Percentiles rank a stretch among this genome's conserved stretches.
phyloP scores from a whole-genome alignment of 2,888 invertebrate genomes.

The Tipula unca region DNA sequence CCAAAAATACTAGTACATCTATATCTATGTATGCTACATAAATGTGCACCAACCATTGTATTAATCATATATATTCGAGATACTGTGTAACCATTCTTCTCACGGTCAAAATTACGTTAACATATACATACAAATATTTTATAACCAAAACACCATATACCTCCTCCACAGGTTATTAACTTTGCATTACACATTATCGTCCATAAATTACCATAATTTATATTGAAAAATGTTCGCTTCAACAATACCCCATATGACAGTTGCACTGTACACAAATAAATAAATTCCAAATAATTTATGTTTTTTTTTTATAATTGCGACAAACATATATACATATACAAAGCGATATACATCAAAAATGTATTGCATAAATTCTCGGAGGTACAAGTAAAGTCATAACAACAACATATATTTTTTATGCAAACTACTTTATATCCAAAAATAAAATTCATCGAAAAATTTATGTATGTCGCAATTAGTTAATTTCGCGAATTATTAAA shows the following conservation, averaged over 20 bases:
- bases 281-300: neutral
- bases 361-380: neutral
- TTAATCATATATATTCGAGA: no score
- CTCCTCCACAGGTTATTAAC: neutral
- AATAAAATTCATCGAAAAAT: neutral
- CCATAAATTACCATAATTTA: neutral
- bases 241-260: neutral
- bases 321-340: neutral
- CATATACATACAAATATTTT: neutral
- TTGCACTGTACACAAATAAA: neutral
- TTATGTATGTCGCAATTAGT: neutral
- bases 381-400: neutral
- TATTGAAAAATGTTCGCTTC: neutral
- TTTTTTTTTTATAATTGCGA: neutral
- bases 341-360: no score
- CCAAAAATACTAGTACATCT: no score
- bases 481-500: neutral
- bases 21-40: no score
- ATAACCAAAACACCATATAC: neutral
- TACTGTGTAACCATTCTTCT: neutral
- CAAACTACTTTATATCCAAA: neutral
- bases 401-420: neutral
- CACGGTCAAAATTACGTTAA: neutral
- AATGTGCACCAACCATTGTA: no score
- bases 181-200: neutral